These are phyloP conservation scores for Lasioglossum marginatum DNA, from an alignment of 2,888 invertebrate genomes.

Conservation along the genomic window DNA sequence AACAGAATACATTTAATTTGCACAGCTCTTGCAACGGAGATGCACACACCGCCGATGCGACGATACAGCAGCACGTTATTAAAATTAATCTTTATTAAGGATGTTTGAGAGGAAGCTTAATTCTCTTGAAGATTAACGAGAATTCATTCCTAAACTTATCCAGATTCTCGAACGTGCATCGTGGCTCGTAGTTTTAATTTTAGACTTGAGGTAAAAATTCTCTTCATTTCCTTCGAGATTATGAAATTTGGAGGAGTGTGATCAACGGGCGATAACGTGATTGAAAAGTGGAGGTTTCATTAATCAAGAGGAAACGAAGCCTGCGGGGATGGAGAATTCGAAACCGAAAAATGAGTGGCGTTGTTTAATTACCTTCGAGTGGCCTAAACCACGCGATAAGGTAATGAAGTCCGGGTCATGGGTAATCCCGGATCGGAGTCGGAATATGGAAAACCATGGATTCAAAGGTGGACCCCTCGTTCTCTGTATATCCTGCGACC, in stretches of 20 bases:
- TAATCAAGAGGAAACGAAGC: neutral
- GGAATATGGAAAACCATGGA: conserved; percentile 59
- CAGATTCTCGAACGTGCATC: neutral
- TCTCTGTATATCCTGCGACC: conserved; percentile 45
- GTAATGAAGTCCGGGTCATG: conserved; percentile 16
- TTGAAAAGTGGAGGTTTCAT: neutral
- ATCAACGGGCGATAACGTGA: neutral
- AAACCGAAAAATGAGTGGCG: neutral
- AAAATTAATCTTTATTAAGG: neutral
- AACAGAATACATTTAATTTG: neutral
- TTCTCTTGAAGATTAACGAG: neutral
- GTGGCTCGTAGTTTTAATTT: neutral
- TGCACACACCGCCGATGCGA: neutral
- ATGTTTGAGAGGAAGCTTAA: neutral
- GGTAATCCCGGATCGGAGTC: conserved; percentile 34
- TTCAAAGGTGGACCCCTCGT: conserved; percentile 28
- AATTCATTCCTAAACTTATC: neutral
- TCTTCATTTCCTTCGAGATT: neutral
- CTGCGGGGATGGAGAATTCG: neutral
- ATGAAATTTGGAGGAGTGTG: neutral
- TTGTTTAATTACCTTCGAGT: conserved; percentile 26
- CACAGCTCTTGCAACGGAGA: neutral
- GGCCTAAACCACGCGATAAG: conserved; percentile 28
- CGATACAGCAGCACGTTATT: neutral
- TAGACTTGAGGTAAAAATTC: neutral